These are phyloP conservation scores for Drosophila bunnanda DNA, from an alignment of 2,888 invertebrate species.

Conservation along the genomic window DNA sequence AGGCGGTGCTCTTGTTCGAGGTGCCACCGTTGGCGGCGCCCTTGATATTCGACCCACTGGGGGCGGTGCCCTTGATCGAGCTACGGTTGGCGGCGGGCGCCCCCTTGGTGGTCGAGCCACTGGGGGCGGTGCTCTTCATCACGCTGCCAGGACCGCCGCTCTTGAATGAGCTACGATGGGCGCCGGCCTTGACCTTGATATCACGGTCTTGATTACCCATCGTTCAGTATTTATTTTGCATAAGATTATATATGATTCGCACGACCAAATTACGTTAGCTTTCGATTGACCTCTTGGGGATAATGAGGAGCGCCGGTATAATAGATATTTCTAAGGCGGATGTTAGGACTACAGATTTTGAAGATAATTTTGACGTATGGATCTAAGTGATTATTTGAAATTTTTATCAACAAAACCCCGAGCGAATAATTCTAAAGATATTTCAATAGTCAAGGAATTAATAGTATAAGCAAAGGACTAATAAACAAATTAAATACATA, in stretches of 20 bases:
- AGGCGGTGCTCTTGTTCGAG: background rate
- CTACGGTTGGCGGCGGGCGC: background rate
- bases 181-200: slow-evolving; percentile 6
- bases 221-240: slow-evolving; percentile 7
- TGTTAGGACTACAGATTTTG: slow-evolving; percentile 30
- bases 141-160: background rate
- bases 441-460: too few species aligned
- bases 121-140: background rate
- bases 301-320: background rate
- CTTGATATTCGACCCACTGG: background rate
- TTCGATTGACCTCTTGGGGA: background rate
- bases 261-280: background rate
- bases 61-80: slow-evolving; percentile 2
- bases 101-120: background rate
- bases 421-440: too few species aligned
- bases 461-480: background rate
- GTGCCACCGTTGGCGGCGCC: background rate
- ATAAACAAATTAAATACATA: too few species aligned
- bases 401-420: background rate
- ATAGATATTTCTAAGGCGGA: background rate
- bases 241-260: slow-evolving; percentile 2
- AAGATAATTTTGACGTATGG: slow-evolving; percentile 39
- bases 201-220: slow-evolving; percentile 2
- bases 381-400: background rate
- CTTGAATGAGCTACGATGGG: background rate